Percentiles rank a stretch among this genome's conserved stretches.
Conservation (phyloP, 2,888 invertebrate species). For the Cancer borealis region DNA sequence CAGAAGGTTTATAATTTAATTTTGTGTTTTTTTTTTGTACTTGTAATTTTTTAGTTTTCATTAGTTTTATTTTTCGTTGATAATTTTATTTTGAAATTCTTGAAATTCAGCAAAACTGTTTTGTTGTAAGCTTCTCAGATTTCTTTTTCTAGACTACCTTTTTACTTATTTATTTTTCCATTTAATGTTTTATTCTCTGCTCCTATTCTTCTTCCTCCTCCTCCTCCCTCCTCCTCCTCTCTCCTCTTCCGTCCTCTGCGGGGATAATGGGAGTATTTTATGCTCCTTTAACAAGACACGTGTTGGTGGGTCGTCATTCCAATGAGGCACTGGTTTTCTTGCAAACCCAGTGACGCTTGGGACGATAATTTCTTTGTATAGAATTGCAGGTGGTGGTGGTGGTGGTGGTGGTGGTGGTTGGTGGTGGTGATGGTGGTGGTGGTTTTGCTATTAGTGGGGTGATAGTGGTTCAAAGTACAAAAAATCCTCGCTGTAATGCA, state of each 20-base stretch:
- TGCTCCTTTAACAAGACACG: conserved; percentile 22
- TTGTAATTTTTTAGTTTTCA: too few species aligned
- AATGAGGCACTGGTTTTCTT: not conserved
- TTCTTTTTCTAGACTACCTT: not conserved
- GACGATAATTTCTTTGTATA: not conserved
- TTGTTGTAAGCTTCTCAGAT: not conserved
- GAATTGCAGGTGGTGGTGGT: too few species aligned
- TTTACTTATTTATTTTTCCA: not conserved
- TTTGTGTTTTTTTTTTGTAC: not conserved
- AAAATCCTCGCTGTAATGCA: too few species aligned
- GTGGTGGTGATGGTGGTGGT: not conserved
- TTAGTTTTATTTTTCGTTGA: too few species aligned
- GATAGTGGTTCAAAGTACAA: not conserved
- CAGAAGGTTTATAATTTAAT: too few species aligned
- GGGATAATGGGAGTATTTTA: conserved; percentile 8
- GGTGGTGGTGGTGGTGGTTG: not conserved
- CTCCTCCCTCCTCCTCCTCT: not conserved
- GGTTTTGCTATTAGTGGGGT: not conserved
- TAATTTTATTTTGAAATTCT: not conserved
- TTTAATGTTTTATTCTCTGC: not conserved
- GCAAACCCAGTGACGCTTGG: not conserved
- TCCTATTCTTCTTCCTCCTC: not conserved
- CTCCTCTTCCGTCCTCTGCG: not conserved
- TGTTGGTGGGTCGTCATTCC: not conserved
- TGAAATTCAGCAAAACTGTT: too few species aligned